Evolutionary conservation across 2,888 invertebrate species (phyloP), one percentile per base, ranked within the genome.

Genomic region (Drosophila neutralis): DNA sequence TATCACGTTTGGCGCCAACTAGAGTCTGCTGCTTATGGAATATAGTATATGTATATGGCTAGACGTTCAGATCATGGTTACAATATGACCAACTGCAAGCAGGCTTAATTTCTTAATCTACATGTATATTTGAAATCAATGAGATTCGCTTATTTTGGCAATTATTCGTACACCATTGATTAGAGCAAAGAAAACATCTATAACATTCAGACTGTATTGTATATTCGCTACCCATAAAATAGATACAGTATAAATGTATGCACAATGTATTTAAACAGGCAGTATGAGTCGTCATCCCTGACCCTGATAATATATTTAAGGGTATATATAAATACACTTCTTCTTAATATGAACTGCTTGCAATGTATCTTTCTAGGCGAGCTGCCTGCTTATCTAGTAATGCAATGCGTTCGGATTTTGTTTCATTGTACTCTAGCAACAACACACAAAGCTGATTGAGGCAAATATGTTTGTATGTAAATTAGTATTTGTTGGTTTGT

Each of bases 41-140:
- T 33, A 48, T 21, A 31, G 29, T 38, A 27, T 52, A 35, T 36
- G 33, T 31, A 42, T 65, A 35, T 51, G 38, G 11, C 40, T 51
- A 64, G 31, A 71, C 51, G 52, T 62, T 61, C 33, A 66, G 61
- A 79, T 76, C 83, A 75, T 82, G 78, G 78, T 63, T 77, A 69
- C 69, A 81, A 68, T 45, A 21, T 73, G 64, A 42, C 52, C 58
- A 38, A 27, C 36, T 42, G 27, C 7, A 13, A 49, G 31, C 61
- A 21, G 40, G 33, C 27, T 38, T 40, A 33, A 42, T 33, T 27
- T 24, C 13, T 29, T 21, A 36, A 38, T 29, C 36, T 54, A n/a
- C 21, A n/a, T 35, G 35, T 45, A 18, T 29, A 11, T 38, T 18
- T 13, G 36, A 53, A 42, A 45, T 63, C 33, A 33, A 45, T 53